phyloP scores from a whole-genome alignment of 1,140 invertebrate species.

The Campoletis sonorensis region DNA sequence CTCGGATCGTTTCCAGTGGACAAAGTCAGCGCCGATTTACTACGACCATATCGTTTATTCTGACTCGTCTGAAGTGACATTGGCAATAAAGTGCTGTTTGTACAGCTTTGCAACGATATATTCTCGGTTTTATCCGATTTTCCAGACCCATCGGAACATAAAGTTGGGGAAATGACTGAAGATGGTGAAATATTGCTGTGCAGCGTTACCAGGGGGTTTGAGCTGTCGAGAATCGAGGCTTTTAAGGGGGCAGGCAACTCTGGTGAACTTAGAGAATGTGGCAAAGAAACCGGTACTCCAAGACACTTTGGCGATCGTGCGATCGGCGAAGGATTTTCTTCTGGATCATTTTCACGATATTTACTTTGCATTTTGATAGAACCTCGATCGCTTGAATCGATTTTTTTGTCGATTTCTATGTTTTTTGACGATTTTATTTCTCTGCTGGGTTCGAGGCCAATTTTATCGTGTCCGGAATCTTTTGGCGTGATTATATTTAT shows the following conservation, averaged over 20 bases:
- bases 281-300: slow-evolving; percentile 61
- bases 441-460: background rate
- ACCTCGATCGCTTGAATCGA: background rate
- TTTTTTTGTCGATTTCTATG: background rate
- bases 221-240: slow-evolving; percentile 47
- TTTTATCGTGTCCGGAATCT: background rate
- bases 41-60: slow-evolving; percentile 63
- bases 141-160: slow-evolving; percentile 40
- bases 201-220: slow-evolving; percentile 57
- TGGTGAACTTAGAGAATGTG: slow-evolving; percentile 74
- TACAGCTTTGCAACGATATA: background rate
- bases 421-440: background rate
- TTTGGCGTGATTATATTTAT: background rate
- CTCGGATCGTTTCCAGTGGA: slow-evolving; percentile 57
- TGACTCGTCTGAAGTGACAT: slow-evolving; percentile 13
- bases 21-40: slow-evolving; percentile 67
- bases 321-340: background rate
- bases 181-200: no score
- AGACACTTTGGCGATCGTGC: slow-evolving; percentile 46
- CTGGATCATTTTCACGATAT: slow-evolving; percentile 25
- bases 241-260: slow-evolving; percentile 66
- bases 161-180: no score
- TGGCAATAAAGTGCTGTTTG: background rate
- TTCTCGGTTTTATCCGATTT: slow-evolving; percentile 1
- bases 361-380: background rate